Conservation (phyloP, 2,888 invertebrate species). For the Acanthoscelides obtectus region DNA sequence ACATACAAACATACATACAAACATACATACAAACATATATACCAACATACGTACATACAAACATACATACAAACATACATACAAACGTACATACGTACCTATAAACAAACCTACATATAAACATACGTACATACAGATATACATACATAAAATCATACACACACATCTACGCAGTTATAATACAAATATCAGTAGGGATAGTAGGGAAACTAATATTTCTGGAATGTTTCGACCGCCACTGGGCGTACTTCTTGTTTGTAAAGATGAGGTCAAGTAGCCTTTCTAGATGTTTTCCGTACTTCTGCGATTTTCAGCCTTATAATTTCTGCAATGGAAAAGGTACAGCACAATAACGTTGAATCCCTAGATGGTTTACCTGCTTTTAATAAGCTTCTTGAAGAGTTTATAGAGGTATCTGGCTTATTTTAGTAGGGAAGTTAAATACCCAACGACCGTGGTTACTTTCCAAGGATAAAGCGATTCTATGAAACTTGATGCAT, state of each 20-base stretch:
- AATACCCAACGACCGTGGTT: not conserved
- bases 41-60: no score
- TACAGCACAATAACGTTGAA: not conserved
- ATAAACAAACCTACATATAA: no score
- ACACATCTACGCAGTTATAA: no score
- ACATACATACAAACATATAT: no score
- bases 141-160: no score
- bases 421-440: not conserved
- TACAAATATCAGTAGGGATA: no score
- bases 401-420: not conserved
- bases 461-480: not conserved
- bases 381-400: not conserved
- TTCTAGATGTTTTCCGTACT: not conserved
- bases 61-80: no score
- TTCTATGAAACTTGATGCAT: not conserved
- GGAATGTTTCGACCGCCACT: not conserved
- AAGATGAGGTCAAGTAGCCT: not conserved
- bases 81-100: no score
- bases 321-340: not conserved
- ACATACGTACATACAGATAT: no score
- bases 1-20: no score
- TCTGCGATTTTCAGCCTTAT: not conserved
- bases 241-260: not conserved
- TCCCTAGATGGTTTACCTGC: not conserved
- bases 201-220: no score